Percentiles rank a stretch among this genome's conserved stretches.
phyloP scores from a whole-genome alignment of 1,140 invertebrate species.

The Brachionus manjavacas region DNA sequence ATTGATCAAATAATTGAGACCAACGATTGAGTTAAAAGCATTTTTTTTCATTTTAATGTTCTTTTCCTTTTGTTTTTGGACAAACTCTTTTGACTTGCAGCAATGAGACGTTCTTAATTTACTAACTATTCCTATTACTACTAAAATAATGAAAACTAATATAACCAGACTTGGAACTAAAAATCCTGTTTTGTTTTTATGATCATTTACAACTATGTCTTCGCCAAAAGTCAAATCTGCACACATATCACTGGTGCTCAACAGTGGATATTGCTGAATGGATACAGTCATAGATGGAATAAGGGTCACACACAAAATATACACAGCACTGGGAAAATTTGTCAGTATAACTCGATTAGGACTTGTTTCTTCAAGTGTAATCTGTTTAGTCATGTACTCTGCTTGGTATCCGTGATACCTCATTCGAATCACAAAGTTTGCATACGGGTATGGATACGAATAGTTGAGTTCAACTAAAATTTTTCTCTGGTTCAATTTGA shows the following conservation, averaged over 20 bases:
- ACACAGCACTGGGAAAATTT: background rate
- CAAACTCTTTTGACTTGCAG: background rate
- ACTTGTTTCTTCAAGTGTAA: background rate
- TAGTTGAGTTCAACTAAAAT: background rate
- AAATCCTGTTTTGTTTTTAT: conserved; percentile 17
- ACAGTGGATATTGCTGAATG: background rate
- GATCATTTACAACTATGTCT: background rate
- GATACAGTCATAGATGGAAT: conserved; percentile 24
- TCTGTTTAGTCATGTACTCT: background rate
- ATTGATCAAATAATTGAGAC: background rate
- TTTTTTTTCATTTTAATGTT: background rate
- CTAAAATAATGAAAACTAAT: background rate
- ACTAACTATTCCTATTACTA: background rate
- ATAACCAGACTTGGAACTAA: background rate
- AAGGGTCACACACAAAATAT: conserved; percentile 3
- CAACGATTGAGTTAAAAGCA: background rate
- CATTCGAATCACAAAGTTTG: background rate
- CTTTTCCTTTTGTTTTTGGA: background rate
- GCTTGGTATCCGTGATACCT: background rate
- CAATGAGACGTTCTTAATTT: background rate
- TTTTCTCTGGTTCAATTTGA: background rate
- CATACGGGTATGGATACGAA: background rate
- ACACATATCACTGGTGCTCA: conserved; percentile 33
- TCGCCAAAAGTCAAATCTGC: conserved; percentile 8
- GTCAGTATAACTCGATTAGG: background rate